Evolutionary conservation across 2,797 vertebrate species (phyloP).

Genomic region (Pseudopleuronectes americanus): DNA sequence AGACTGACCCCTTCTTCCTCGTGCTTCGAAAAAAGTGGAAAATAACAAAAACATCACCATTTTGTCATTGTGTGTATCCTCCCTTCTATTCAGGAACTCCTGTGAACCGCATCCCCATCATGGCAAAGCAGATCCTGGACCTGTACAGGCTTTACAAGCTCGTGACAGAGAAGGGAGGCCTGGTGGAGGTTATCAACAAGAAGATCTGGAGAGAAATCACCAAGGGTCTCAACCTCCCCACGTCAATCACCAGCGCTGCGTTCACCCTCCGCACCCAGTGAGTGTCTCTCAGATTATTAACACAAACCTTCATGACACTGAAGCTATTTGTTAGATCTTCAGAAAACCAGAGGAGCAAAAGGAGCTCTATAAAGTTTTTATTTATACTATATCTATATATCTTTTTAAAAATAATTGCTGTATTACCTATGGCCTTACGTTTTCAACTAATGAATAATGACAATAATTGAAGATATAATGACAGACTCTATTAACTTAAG

Average conservation of each 20-base stretch:
- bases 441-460: no score
- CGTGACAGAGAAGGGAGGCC: conserved; percentile 96
- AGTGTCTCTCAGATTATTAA: conserved; percentile 62
- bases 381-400: no score
- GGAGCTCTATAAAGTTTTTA: neutral
- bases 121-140: conserved; percentile 97
- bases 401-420: no score
- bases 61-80: neutral
- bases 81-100: conserved; percentile 87
- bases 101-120: conserved; percentile 97
- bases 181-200: conserved; percentile 99
- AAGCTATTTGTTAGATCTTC: neutral
- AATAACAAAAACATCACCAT: neutral
- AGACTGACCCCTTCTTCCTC: no score
- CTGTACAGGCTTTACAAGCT: conserved; percentile 94
- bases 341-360: neutral
- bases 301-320: neutral
- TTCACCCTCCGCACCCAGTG: conserved; percentile 99
- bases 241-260: conserved; percentile 98
- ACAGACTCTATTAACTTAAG: no score
- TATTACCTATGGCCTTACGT: no score
- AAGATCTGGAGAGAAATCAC: conserved; percentile 99
- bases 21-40: no score
- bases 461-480: no score
- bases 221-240: conserved; percentile 96